phyloP scores from a whole-genome alignment of 2,113 vertebrate species.

The Micronycteris hirsuta region DNA sequence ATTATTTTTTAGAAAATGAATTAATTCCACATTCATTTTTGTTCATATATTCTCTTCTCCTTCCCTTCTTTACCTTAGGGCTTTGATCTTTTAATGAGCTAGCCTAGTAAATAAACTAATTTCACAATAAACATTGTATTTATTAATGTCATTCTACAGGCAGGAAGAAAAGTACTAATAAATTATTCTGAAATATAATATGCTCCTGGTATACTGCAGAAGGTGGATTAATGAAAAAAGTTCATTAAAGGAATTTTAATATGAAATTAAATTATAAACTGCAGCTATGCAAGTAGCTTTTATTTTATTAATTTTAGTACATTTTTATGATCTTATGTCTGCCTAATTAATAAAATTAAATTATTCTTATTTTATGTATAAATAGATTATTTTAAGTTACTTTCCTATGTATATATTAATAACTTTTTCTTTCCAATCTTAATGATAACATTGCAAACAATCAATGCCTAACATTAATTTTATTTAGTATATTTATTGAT shows the following conservation, averaged over 20 bases:
- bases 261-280: conserved; percentile 77
- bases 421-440: neutral
- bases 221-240: conserved; percentile 70
- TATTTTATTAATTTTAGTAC: neutral
- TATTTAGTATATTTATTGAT: too few relatives aligned
- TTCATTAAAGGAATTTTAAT: conserved; percentile 64
- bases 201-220: conserved; percentile 71
- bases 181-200: conserved; percentile 64
- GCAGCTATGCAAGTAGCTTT: conserved; percentile 67
- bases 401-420: neutral
- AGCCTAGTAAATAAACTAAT: conserved; percentile 65
- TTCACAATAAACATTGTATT: conserved; percentile 68
- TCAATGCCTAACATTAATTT: neutral
- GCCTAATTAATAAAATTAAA: conserved; percentile 71
- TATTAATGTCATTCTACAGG: conserved; percentile 61
- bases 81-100: conserved; percentile 61
- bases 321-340: conserved; percentile 19
- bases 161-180: conserved; percentile 66
- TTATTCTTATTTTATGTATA: conserved; percentile 31
- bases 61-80: neutral
- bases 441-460: neutral
- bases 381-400: neutral
- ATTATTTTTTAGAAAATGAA: conserved; percentile 60
- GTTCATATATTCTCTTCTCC: neutral
- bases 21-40: conserved; percentile 68